A percentile compares a stretch with the other conserved stretches of the same genome.
These are phyloP conservation scores for Ianthella basta DNA, from an alignment of 37 sponge, comb jelly and placozoan species.

Conservation along the genomic window DNA sequence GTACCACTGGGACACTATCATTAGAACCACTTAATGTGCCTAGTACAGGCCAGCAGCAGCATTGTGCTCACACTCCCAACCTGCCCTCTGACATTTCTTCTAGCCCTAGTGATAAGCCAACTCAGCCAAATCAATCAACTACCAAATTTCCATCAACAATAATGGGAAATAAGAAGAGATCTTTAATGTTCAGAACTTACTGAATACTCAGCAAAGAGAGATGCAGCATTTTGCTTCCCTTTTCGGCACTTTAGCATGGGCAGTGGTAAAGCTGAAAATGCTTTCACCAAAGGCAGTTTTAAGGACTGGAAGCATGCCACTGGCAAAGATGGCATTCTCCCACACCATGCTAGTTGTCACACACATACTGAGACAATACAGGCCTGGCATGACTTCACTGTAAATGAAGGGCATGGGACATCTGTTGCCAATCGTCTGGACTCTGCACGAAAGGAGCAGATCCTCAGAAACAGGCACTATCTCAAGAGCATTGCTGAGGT, in stretches of 20 bases:
- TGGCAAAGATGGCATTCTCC: conserved; percentile 36
- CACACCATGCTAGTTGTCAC: conserved; percentile 19
- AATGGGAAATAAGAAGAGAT: conserved; percentile 19
- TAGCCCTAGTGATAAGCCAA: background rate
- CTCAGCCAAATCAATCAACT: background rate
- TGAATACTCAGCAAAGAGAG: conserved; percentile 47
- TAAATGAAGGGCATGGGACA: conserved; percentile 21
- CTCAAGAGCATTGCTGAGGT: conserved; percentile 66
- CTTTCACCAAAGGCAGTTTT: conserved; percentile 34
- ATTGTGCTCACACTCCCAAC: too few species aligned
- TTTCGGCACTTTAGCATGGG: conserved; percentile 40
- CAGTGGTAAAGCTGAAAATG: conserved; percentile 29
- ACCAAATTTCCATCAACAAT: conserved; percentile 29
- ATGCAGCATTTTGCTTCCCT: conserved; percentile 54
- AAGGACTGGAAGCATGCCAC: conserved; percentile 51
- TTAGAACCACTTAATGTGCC: too few species aligned
- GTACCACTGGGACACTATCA: too few species aligned
- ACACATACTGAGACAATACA: conserved; percentile 36
- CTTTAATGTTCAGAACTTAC: conserved; percentile 43
- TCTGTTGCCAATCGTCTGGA: conserved; percentile 53
- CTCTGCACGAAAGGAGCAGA: conserved; percentile 38
- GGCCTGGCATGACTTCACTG: background rate
- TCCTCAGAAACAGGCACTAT: conserved; percentile 60
- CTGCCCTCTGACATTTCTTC: conserved; percentile 1
- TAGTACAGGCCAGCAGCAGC: too few species aligned